Percentiles rank a stretch among this genome's conserved stretches.
Conservation (phyloP, 2,888 invertebrate genomes). For the Chrysolina oricalcia region DNA sequence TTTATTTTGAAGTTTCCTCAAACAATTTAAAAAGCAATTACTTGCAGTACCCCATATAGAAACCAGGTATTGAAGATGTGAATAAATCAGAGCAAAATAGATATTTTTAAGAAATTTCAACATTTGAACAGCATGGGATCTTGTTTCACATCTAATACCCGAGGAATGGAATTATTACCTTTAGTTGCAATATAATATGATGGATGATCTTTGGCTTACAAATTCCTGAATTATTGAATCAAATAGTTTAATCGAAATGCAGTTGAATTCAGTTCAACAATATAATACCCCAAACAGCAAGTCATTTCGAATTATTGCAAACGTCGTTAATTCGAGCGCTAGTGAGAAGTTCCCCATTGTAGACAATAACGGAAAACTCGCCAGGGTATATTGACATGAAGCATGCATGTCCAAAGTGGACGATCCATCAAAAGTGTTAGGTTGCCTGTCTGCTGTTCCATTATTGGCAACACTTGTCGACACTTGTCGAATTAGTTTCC, state of each 20-base stretch:
- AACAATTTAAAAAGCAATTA: no score
- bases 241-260: not conserved
- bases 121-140: no score
- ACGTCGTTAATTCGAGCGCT: not conserved
- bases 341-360: not conserved
- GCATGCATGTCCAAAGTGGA: constrained; percentile 11
- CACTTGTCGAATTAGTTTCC: constrained; percentile 24
- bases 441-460: constrained; percentile 24
- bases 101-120: no score
- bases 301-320: constrained; percentile 54
- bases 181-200: no score
- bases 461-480: constrained; percentile 10
- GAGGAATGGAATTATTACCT: no score
- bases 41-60: no score
- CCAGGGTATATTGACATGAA: constrained; percentile 7
- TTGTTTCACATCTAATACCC: no score
- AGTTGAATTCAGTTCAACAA: not conserved
- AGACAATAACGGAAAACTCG: not conserved
- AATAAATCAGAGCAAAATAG: no score
- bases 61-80: no score
- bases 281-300: not conserved
- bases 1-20: no score
- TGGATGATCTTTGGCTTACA: no score
- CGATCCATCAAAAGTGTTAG: constrained; percentile 28
- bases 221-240: not conserved